Base-by-base conservation (phyloP, 2,113 vertebrate species). In the Platycercus adscitus region DNA sequence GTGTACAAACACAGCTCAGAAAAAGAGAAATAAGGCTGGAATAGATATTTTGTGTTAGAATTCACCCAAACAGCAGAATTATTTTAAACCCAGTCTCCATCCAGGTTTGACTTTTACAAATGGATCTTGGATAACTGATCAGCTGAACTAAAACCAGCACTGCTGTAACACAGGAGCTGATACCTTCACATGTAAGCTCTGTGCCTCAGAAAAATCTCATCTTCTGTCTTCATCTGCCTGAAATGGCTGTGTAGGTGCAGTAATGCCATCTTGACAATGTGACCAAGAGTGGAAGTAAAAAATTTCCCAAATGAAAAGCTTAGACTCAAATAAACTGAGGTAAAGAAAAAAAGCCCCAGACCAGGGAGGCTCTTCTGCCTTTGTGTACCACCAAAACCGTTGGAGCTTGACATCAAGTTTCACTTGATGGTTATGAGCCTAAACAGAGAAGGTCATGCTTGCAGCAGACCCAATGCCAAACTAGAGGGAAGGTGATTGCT, bases 121-220 rank as follows among this genome's bases (percentile, higher is more conserved):
- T 28, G 35, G 15, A 29, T 53, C 41, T 69, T n/a, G 18, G 37
- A 35, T 52, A 69, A 56, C 39, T 61, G 31, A 31, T 49, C 28
- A 53, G 31, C 49, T 66, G 58, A 76, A 77, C 31, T 46, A 50
- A 69, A 82, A 61, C 11, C 37, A 81, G 11, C 25, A 43, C 11
- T 44, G 13, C 16, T 58, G 31, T 88, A 28, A 37, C 5, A 19
- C 10, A 20, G 35, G 13, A 72, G 8, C 3, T 17, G 13, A n/a
- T 0, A 5, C 15, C 41, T 4, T 17, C 6, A 61, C 10, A 20
- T 37, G 37, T 26, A 82, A 77, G 21, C 0, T 0, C 15, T 52
- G 15, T 56, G 20, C 28, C 31, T 26, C 31, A 78, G 37, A 71
- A 15, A 50, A 73, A 5, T 31, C 58, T 69, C 64, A 24, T 23